Evolutionary conservation across 2,797 vertebrate genomes (phyloP).

Genomic region (Hydrophis major): DNA sequence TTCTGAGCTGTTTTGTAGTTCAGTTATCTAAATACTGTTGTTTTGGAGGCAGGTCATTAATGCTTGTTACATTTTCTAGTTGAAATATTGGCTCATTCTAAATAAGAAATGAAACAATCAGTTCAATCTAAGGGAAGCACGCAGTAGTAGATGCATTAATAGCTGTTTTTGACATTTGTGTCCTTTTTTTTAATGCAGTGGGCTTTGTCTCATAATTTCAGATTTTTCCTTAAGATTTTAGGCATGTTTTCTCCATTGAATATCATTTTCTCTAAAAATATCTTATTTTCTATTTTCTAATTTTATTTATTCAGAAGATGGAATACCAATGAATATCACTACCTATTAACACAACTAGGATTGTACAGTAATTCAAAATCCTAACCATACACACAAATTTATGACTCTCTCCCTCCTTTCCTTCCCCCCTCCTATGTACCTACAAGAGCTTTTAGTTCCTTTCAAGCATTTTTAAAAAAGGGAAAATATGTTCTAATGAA

Average conservation of each 20-base stretch:
- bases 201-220: neutral
- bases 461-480: neutral
- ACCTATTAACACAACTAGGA: neutral
- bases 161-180: neutral
- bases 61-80: constrained; percentile 41
- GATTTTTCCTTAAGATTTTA: neutral
- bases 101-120: neutral
- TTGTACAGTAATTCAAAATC: neutral
- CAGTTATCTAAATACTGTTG: constrained; percentile 56
- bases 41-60: constrained; percentile 54
- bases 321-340: neutral
- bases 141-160: neutral
- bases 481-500: neutral
- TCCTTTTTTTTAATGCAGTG: neutral
- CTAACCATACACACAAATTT: neutral
- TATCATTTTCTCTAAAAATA: neutral
- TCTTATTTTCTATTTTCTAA: no score
- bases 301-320: neutral
- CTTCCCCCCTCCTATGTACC: neutral
- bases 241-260: neutral
- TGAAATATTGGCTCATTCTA: constrained; percentile 37
- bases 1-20: constrained; percentile 40
- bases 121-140: neutral
- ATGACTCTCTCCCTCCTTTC: neutral
- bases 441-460: no score